Percentiles rank a stretch among this genome's conserved stretches.
Conservation (phyloP, 2,797 vertebrate species). For the Stomatorhinus walkeri region DNA sequence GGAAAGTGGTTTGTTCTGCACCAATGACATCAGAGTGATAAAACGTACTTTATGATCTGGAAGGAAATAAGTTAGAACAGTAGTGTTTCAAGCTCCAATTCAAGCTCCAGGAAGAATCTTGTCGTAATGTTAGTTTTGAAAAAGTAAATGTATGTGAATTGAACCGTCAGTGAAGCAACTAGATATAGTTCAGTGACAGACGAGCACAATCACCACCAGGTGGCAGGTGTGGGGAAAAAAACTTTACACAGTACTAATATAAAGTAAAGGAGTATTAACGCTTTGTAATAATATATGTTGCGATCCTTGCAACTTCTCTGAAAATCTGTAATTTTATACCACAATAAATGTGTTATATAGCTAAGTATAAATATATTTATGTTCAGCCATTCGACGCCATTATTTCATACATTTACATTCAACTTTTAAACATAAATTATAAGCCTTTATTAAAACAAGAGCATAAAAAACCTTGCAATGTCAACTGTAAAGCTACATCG, state of each 20-base stretch:
- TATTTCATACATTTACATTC: background rate
- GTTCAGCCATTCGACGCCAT: background rate
- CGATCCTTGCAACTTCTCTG: background rate
- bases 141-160: background rate
- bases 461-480: background rate
- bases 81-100: background rate
- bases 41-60: background rate
- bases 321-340: background rate
- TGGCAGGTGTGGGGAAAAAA: background rate
- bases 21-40: background rate
- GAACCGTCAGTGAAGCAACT: background rate
- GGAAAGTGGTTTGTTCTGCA: background rate
- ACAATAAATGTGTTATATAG: background rate
- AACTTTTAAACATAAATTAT: background rate
- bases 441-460: background rate
- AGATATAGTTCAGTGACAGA: background rate
- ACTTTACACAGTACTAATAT: background rate
- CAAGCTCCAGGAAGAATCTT: background rate
- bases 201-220: constrained; percentile 4
- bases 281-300: background rate
- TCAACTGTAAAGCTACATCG: background rate
- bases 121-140: background rate
- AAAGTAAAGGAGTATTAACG: background rate
- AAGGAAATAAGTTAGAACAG: background rate
- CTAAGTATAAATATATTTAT: background rate